These are phyloP conservation scores for Diarsia dahlii DNA, from an alignment of 2,888 invertebrate genomes.

Conservation along the genomic window DNA sequence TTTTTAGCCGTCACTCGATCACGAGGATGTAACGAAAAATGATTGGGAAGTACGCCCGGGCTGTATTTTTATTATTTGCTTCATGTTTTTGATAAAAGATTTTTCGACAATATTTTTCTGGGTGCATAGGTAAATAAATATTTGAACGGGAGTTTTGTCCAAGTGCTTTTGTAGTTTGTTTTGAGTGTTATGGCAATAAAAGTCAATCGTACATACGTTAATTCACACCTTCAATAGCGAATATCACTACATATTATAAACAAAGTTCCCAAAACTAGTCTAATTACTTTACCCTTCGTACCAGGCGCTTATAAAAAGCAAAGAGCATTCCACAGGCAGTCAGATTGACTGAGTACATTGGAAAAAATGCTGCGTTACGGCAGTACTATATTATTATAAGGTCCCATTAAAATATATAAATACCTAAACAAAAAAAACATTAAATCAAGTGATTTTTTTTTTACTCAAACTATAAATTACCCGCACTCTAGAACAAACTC, in stretches of 20 bases:
- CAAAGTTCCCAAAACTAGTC: slow-evolving; percentile 1
- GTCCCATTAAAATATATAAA: too few relatives aligned
- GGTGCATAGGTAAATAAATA: slow-evolving; percentile 3
- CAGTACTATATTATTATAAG: too few relatives aligned
- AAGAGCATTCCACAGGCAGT: slow-evolving; percentile 49
- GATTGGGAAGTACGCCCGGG: slow-evolving; percentile 30
- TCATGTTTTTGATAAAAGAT: slow-evolving; percentile 25
- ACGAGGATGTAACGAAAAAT: slow-evolving; percentile 47
- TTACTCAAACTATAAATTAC: too few relatives aligned
- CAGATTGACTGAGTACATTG: slow-evolving; percentile 67
- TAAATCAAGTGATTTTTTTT: too few relatives aligned
- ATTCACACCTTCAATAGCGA: too few relatives aligned
- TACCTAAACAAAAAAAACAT: too few relatives aligned
- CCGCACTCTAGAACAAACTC: too few relatives aligned
- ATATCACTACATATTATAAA: too few relatives aligned
- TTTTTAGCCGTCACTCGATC: slow-evolving; percentile 53
- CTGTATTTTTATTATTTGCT: slow-evolving; percentile 10
- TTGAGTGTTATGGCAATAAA: neutral
- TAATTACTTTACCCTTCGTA: slow-evolving; percentile 43
- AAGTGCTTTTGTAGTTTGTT: neutral
- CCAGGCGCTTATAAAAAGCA: slow-evolving; percentile 46
- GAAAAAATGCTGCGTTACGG: slow-evolving; percentile 60
- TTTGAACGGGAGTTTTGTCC: slow-evolving; percentile 8
- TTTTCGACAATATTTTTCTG: slow-evolving; percentile 29
- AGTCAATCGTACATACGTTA: neutral